Conservation (phyloP, 2,113 vertebrate species). For the Vicugna pacos region DNA sequence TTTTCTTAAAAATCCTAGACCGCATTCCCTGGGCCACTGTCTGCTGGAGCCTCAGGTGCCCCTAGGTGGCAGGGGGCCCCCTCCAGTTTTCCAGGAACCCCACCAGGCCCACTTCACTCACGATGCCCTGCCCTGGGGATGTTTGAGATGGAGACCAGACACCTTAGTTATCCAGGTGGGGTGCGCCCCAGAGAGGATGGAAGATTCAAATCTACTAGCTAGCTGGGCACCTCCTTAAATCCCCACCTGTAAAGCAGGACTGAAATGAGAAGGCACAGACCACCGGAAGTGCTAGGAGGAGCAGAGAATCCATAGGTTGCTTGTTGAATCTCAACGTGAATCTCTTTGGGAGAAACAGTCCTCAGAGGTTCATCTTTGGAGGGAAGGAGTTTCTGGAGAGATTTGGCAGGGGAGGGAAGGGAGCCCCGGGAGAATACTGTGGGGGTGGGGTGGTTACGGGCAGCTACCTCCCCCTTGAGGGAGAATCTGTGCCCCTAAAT, state of each 20-base stretch:
- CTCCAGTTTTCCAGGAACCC: neutral
- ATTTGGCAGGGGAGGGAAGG: neutral
- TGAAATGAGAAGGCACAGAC: accelerated
- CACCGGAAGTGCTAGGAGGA: accelerated
- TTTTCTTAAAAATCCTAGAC: neutral
- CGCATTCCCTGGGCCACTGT: neutral
- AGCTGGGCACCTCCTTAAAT: too few relatives aligned
- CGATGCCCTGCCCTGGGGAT: neutral
- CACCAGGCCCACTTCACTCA: too few relatives aligned
- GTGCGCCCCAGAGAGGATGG: neutral
- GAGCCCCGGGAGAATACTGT: accelerated
- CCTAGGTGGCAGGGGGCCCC: neutral
- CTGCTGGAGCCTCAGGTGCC: neutral
- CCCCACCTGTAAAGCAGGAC: neutral
- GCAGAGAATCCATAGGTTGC: neutral
- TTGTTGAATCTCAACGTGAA: neutral
- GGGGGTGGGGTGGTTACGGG: too few relatives aligned
- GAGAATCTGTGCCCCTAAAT: neutral
- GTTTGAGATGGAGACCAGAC: neutral
- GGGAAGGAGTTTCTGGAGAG: neutral
- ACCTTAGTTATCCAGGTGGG: accelerated
- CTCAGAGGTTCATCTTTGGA: neutral
- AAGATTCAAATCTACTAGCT: neutral
- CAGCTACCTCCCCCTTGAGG: neutral
- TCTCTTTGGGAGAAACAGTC: neutral